These are phyloP conservation scores for Drosophila seclusa DNA, from an alignment of 2,888 invertebrate genomes.

Conservation along the genomic window DNA sequence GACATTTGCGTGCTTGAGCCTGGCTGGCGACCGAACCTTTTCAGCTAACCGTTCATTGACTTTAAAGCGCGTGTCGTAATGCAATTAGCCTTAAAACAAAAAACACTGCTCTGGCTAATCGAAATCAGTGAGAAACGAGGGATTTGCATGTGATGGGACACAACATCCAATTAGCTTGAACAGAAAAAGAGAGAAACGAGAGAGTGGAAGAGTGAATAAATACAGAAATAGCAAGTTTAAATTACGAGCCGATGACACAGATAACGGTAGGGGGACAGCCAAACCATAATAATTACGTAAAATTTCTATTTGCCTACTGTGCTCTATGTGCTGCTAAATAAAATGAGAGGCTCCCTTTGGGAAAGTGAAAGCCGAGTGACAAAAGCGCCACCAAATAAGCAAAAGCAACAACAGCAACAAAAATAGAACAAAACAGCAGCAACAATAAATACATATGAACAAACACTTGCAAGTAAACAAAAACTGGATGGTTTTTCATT, in stretches of 20 bases:
- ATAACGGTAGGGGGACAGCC: conserved; percentile 4
- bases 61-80: conserved; percentile 74
- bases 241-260: conserved; percentile 40
- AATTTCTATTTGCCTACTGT: conserved; percentile 31
- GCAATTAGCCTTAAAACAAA: conserved; percentile 71
- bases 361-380: conserved; percentile 60
- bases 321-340: conserved; percentile 6
- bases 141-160: conserved; percentile 62
- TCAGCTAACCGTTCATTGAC: conserved; percentile 70
- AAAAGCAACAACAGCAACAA: conserved; percentile 17
- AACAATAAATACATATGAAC: conserved; percentile 31
- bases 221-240: conserved; percentile 22
- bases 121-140: conserved; percentile 67
- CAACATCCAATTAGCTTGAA: conserved; percentile 57
- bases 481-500: conserved; percentile 74
- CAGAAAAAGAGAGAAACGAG: background rate
- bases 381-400: conserved; percentile 39
- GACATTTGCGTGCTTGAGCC: conserved; percentile 69
- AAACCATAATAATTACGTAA: conserved; percentile 43
- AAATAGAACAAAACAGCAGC: conserved; percentile 1
- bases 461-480: conserved; percentile 60
- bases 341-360: conserved; percentile 12
- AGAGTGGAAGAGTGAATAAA: background rate
- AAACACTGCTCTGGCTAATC: conserved; percentile 25
- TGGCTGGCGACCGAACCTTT: conserved; percentile 3